phyloP scores from a whole-genome alignment of 2,888 invertebrate species.

The Macropis europaea region DNA sequence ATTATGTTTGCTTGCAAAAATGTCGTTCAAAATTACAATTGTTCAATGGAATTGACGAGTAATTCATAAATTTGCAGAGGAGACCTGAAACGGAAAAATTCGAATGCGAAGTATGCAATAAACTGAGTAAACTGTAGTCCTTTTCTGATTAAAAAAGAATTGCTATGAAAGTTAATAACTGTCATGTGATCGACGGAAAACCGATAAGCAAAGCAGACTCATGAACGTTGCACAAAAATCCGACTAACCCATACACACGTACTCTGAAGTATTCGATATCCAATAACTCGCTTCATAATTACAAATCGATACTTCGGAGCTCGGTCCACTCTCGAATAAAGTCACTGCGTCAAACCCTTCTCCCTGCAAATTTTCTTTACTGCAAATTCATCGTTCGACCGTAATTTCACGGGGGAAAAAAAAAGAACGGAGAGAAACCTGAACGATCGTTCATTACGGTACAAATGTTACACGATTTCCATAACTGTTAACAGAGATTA shows the following conservation, averaged over 20 bases:
- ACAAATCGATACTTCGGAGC: slow-evolving; percentile 34
- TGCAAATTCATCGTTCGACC: slow-evolving; percentile 8
- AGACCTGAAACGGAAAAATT: too few species aligned
- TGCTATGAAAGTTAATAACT: slow-evolving; percentile 30
- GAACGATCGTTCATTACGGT: too few species aligned
- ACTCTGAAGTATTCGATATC: slow-evolving; percentile 38
- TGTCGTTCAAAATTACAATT: too few species aligned
- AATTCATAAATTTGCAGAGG: too few species aligned
- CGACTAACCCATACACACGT: not conserved
- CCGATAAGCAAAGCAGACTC: slow-evolving; percentile 16
- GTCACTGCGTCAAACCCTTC: slow-evolving; percentile 16
- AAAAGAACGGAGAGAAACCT: too few species aligned
- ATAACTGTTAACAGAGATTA: too few species aligned
- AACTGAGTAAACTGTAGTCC: too few species aligned
- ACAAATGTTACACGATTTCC: too few species aligned
- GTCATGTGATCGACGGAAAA: slow-evolving; percentile 32
- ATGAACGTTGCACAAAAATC: slow-evolving; percentile 4
- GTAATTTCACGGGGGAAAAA: slow-evolving; percentile 11
- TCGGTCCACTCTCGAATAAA: slow-evolving; percentile 22
- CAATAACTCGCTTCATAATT: slow-evolving; percentile 46
- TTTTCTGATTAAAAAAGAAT: not conserved
- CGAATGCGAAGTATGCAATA: too few species aligned
- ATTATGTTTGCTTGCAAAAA: too few species aligned
- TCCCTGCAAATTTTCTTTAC: slow-evolving; percentile 20
- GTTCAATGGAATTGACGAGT: too few species aligned